Base-by-base conservation (phyloP, 2,797 vertebrate genomes). In the Eurystomus glaucurus region DNA sequence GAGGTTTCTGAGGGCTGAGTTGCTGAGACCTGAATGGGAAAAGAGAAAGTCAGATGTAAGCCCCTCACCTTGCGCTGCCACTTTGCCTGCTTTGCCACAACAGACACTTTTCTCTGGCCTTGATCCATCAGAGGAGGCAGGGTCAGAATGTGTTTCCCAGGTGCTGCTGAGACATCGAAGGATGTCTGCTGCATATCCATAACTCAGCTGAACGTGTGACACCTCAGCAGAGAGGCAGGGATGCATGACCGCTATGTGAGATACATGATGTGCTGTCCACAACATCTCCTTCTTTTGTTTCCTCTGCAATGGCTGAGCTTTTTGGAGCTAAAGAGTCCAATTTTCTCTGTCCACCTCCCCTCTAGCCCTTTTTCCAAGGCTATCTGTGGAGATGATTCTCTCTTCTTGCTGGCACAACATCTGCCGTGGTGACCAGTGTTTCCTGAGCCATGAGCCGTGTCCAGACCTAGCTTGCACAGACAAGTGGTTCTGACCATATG, bases 11-110 rank as follows among this genome's bases (percentile, higher is more conserved):
- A 45, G 39, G 33, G 18, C 57, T 60, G 52, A 71, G 33, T 5
- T 88, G n/a, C 46, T 66, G 46, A 61, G 50, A 64, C 33, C 6
- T 78, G 41, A 72, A 31, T 5, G 15, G 37, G 37, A 72, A 55
- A 29, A 0, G 1, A 54, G 65, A 50, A 31, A 70, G 66, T 15
- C 35, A 82, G 66, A 37, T 0, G 0, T 39, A 65, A 91, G 25
- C 14, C 74, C 25, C 28, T 55, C 31, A 37, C 35, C 37, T 74
- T 31, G 25, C 0, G 0, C 61, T 78, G 77, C 25, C 21, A 2
- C 64, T 79, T 51, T 50, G 35, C 22, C 58, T 78, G 31, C 39
- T 20, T 2, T 6, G 43, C 33, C 54, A 25, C 45, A n/a, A 45
- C 76, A 50, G 31, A 17, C 14, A 3, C 15, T n/a, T 82, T 84